Evolutionary conservation across 2,888 invertebrate genomes (phyloP), one percentile per base, ranked within the genome.

Genomic region (Torymus texanus): DNA sequence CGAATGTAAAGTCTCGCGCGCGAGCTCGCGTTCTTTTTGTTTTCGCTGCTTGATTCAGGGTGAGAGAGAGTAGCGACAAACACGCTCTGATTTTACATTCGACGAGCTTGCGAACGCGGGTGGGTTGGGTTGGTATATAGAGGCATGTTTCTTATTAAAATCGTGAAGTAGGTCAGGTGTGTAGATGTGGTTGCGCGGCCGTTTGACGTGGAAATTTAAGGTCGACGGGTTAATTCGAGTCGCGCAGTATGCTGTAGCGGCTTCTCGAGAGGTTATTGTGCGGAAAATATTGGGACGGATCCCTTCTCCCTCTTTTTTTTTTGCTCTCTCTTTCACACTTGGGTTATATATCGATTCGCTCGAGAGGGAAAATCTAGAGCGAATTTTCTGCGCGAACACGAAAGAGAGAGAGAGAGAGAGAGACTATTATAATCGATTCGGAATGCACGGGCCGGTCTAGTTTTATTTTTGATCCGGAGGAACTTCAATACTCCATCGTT

Each of bases 1-100:
- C 58, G 71, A 76, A 56, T 70, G 50, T 76, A 70, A 76, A 76
- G 21, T 21, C 21, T 21, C 63, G 51, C 53, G 4, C 13, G 56
- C 24, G 55, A 16, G 63, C 16, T 21, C 21, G 58, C 50, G 58
- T 41, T 41, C 58, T 66, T 67, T 68, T 75, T 75, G 62, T 68
- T 21, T n/a, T 14, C 10, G 51, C n/a, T 16, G 11, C 61, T 10
- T 55, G 74, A 63, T 55, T 56, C 41, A 21, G 2, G n/a, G n/a
- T 8, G 58, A 50, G 50, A 51, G 18, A 14, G 11, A 3, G 29
- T 2, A 14, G 24, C 18, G 1, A 53, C 58, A 21, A 16, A 8
- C 51, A 21, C 11, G 13, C 16, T 21, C 55, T 58, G 62, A 70
- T 77, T 70, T 65, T 18, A 8, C 50, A 56, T 65, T 71, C 53